Percentiles rank a stretch among this genome's conserved stretches.
These are phyloP conservation scores for Eupithecia subfuscata DNA, from an alignment of 2,888 invertebrate species.

Conservation along the genomic window DNA sequence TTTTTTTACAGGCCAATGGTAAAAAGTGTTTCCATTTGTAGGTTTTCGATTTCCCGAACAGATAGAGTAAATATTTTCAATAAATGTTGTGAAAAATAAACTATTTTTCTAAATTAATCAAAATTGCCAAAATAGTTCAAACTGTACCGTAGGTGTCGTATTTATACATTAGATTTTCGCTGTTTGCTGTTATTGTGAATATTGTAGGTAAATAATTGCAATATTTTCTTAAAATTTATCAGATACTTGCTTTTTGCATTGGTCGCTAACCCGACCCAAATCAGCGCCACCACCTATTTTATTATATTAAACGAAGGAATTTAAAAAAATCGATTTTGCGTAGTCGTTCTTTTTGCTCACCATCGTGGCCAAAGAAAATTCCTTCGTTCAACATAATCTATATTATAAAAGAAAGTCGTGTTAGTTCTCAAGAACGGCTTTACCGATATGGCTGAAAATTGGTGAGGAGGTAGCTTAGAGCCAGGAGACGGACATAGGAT, in stretches of 20 bases:
- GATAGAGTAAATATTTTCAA: background rate
- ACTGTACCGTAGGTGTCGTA: background rate
- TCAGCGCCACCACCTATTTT: no score
- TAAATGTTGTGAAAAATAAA: background rate
- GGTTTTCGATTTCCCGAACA: background rate
- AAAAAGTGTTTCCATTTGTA: background rate
- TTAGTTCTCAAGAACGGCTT: no score
- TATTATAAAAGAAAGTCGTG: no score
- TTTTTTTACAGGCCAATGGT: background rate
- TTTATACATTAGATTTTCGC: background rate
- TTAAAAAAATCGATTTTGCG: no score
- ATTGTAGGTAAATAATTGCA: background rate
- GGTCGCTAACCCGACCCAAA: no score
- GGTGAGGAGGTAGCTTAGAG: no score
- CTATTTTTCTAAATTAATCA: background rate
- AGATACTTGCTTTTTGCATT: background rate
- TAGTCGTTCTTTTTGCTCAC: no score
- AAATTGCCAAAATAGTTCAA: slow-evolving; percentile 2
- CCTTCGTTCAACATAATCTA: no score
- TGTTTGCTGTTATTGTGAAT: background rate
- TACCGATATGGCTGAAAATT: no score
- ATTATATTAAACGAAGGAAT: no score
- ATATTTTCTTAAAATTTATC: background rate
- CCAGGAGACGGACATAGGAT: no score
- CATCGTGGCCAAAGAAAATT: no score